Base-by-base conservation (phyloP, 2,113 vertebrate genomes). In the Catharus fuscescens region DNA sequence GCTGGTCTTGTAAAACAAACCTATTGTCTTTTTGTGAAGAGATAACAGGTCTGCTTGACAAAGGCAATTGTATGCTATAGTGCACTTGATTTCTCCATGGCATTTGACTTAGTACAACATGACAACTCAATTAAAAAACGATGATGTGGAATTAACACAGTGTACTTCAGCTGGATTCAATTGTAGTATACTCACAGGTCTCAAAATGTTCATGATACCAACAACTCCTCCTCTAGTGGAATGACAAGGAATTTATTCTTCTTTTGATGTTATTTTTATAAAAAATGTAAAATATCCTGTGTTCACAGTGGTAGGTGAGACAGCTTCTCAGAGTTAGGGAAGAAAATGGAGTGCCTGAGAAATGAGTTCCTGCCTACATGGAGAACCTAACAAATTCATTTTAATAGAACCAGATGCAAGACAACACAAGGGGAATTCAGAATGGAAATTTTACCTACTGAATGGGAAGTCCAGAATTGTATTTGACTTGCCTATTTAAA, bases 21-120 rank as follows among this genome's bases (percentile, higher is more conserved):
- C 71, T 86, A 88, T 90, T 94, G 94, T 95, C 72, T 88, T 90
- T 93, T 59, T 5, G 2, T 90, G 50, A 94, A 90, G 80, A 83
- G 91, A 95, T 95, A 97, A 95, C 91, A 97, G 92, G 94, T 78
- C 86, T 93, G 56, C 88, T 90, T 91, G 92, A 96, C 95, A 96
- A 97, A 93, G 80, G 83, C 86, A 97, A 93, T 90, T 94, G 92
- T 95, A 83, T 78, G 86, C 88, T 88, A 80, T 88, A 92, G 74
- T 62, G 80, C 83, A 47, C 79, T 93, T 91, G 92, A 94, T 97
- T 96, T 96, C 96, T 97, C 96, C 83, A 84, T 93, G 94, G 96
- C 91, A 97, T 97, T 95, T 96, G 91, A 92, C 91, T 96, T 86
- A 74, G 80, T 78, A 78, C 40, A 88, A 96, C 86, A 86, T 54